Evolutionary conservation across 2,113 vertebrate species (phyloP), one percentile per base, ranked within the genome.

Genomic region (Accipiter virgatus): DNA sequence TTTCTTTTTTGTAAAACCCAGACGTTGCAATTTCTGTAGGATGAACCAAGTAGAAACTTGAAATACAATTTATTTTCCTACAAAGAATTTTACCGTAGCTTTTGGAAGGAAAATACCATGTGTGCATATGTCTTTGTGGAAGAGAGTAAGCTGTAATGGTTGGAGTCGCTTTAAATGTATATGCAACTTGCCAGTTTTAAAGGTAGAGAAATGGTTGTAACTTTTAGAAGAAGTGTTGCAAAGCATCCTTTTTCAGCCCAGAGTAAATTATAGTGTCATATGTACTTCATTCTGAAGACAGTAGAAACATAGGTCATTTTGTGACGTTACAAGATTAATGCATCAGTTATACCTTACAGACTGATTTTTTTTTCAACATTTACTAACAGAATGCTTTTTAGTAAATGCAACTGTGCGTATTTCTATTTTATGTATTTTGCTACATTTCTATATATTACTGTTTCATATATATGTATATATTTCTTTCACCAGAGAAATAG

Each of bases 401-500:
- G 21, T 66, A 85, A 96, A 58, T 84, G 31, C 38, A 92, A 0
- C 83, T 70, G 11, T 91, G 53, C 2, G 0, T 67, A 55, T 93
- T 93, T 83, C 19, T 73, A 2, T 50, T 66, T 42, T 45, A 43
- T 11, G 1, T 53, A 4, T 56, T 72, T 94, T 88, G 75, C 42
- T 85, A 4, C 2, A 7, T 63, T 85, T 82, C 16, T 75, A 0
- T 71, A 2, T 75, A 19, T 74, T 87, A 38, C 17, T 91, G 1
- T 65, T 93, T 92, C 48, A 86, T 82, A 27, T 50, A 23, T 58
- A 29, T 47, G 2, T 67, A 26, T 77, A 1, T 78, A 40, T 93
- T 90, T 96, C 29, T 94, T 95, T 82, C 63, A 93, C 93, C 92
- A 99, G 99, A 97, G 99, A 99, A 97, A 98, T 96, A 40, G 99